Evolutionary conservation across 2,888 invertebrate genomes (phyloP).

Genomic region (Unio pictorum): DNA sequence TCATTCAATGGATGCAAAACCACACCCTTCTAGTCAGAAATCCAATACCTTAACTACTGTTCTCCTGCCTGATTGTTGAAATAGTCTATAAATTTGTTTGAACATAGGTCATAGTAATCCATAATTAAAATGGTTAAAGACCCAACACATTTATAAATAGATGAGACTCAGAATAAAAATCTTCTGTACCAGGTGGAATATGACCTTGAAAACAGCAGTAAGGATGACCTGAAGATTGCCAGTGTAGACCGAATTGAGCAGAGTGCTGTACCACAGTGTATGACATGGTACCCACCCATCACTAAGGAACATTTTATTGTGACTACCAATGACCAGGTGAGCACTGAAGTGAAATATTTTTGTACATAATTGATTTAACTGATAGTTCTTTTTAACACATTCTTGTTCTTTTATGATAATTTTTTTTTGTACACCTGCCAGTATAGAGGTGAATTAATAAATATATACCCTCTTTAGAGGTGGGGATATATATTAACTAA

Average conservation of each 20-base stretch:
- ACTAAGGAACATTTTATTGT: constrained; percentile 75
- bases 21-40: too few species aligned
- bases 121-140: too few species aligned
- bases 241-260: constrained; percentile 79
- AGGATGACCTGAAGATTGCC: constrained; percentile 67
- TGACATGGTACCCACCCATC: constrained; percentile 73
- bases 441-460: background rate
- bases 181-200: constrained; percentile 66
- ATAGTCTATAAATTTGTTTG: too few species aligned
- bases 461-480: constrained; percentile 1
- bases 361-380: background rate
- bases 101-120: too few species aligned
- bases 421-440: background rate
- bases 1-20: too few species aligned
- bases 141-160: too few species aligned
- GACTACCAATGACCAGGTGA: constrained; percentile 76
- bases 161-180: background rate
- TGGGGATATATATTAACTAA: too few species aligned
- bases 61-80: too few species aligned
- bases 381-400: background rate
- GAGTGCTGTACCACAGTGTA: constrained; percentile 76
- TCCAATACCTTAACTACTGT: too few species aligned
- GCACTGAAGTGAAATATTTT: background rate
- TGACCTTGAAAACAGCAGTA: constrained; percentile 64
- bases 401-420: background rate